These are phyloP conservation scores for Morone chrysops DNA, from an alignment of 2,113 vertebrate species.

Conservation along the genomic window DNA sequence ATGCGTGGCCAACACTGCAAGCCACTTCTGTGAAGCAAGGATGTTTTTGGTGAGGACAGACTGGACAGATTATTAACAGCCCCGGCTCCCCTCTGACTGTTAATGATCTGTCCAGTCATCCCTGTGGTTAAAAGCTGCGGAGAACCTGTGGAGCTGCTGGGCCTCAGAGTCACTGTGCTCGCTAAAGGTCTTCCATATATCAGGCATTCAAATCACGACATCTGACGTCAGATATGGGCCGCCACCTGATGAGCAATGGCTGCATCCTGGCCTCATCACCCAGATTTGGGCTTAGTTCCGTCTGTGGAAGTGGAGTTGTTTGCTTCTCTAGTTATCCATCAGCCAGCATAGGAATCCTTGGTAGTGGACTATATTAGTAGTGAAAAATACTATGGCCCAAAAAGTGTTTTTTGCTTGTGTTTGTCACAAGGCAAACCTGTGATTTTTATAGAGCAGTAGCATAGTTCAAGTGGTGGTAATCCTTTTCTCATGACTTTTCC, in stretches of 20 bases:
- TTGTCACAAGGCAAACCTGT: not conserved
- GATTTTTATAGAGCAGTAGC: not conserved
- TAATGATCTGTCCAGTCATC: slow-evolving; percentile 6
- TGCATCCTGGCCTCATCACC: not conserved
- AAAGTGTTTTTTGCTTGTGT: too few species aligned
- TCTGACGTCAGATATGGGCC: not conserved
- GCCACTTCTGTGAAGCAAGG: not conserved
- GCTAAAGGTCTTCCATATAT: not conserved
- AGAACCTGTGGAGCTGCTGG: not conserved
- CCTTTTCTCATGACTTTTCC: not conserved
- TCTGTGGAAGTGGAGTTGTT: not conserved
- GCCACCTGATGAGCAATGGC: not conserved
- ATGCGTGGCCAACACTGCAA: not conserved
- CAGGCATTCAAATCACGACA: not conserved
- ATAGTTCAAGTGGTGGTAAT: not conserved
- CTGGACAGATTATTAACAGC: slow-evolving; percentile 18
- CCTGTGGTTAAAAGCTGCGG: not conserved
- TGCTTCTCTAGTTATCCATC: not conserved
- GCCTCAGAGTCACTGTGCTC: not conserved
- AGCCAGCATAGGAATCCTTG: not conserved
- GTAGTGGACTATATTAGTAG: not conserved
- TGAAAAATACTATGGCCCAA: too few species aligned
- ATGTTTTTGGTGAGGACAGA: not conserved
- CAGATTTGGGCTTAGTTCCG: not conserved
- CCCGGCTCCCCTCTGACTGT: not conserved